Evolutionary conservation across 2,113 vertebrate genomes (phyloP).

Genomic region (Gopherus flavomarginatus): DNA sequence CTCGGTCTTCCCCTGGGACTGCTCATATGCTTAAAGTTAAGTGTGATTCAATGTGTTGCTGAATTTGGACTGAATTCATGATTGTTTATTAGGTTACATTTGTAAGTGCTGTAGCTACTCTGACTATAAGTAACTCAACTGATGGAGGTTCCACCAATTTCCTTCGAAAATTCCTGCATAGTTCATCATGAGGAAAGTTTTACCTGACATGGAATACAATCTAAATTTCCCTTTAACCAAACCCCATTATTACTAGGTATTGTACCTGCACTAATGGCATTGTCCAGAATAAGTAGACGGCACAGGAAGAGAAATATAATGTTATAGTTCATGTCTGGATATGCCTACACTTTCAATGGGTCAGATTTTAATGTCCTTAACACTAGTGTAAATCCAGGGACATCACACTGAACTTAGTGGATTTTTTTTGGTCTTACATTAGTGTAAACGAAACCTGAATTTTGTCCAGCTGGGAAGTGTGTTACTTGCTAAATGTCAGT

Average conservation of each 20-base stretch:
- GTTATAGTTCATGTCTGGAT: neutral
- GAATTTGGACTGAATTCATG: neutral
- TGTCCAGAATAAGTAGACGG: neutral
- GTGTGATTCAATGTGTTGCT: neutral
- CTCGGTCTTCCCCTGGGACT: neutral
- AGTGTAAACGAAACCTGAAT: neutral
- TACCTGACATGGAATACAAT: neutral
- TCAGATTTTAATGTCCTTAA: neutral
- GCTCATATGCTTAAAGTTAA: accelerated
- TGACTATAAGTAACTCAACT: neutral
- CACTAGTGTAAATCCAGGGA: neutral
- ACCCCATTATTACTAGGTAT: neutral
- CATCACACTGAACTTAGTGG: neutral
- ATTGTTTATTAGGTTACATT: neutral
- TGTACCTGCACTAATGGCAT: neutral
- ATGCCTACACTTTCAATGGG: neutral
- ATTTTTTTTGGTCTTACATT: accelerated
- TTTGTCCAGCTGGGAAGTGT: neutral
- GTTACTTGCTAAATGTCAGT: neutral
- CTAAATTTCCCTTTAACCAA: neutral
- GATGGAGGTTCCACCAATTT: neutral
- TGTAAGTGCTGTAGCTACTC: neutral
- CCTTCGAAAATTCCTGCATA: neutral
- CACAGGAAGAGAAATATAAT: neutral
- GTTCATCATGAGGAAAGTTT: neutral